Conservation (phyloP, 2,888 invertebrate species). For the Agonopterix arenella region DNA sequence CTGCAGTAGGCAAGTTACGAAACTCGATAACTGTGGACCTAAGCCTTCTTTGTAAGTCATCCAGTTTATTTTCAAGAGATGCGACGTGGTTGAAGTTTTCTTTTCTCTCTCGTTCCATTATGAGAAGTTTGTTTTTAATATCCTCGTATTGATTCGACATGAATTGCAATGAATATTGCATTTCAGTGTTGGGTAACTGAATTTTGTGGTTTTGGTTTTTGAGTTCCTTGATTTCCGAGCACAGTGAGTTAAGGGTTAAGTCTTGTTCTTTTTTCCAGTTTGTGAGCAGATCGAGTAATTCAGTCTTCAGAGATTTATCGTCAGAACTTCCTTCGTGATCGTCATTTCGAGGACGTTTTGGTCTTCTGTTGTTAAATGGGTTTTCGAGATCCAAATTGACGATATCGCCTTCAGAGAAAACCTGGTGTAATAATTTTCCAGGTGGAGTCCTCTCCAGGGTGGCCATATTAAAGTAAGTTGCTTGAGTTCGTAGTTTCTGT, state of each 20-base stretch:
- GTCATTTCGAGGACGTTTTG: not conserved
- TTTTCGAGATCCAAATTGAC: not conserved
- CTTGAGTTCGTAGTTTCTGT: not conserved
- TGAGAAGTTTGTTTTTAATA: not conserved
- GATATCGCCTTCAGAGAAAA: not conserved
- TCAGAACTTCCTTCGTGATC: not conserved
- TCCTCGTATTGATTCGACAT: constrained; percentile 1
- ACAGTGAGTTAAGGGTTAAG: not conserved
- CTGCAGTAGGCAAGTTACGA: not conserved
- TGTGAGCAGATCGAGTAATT: not conserved
- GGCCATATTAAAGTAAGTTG: not conserved
- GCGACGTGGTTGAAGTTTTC: not conserved
- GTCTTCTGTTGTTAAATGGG: not conserved
- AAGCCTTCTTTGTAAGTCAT: not conserved
- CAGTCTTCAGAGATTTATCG: not conserved
- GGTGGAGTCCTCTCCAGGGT: not conserved
- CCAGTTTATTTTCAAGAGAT: not conserved
- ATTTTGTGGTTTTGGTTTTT: not conserved
- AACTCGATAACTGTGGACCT: constrained; percentile 2
- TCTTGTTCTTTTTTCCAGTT: constrained; percentile 1
- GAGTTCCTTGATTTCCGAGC: not conserved
- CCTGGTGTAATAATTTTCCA: not conserved
- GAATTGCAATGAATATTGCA: not conserved
- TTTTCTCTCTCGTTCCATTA: not conserved
- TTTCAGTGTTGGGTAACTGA: not conserved